Conservation (phyloP, 2,888 invertebrate species). For the Hyppa rectilinea region DNA sequence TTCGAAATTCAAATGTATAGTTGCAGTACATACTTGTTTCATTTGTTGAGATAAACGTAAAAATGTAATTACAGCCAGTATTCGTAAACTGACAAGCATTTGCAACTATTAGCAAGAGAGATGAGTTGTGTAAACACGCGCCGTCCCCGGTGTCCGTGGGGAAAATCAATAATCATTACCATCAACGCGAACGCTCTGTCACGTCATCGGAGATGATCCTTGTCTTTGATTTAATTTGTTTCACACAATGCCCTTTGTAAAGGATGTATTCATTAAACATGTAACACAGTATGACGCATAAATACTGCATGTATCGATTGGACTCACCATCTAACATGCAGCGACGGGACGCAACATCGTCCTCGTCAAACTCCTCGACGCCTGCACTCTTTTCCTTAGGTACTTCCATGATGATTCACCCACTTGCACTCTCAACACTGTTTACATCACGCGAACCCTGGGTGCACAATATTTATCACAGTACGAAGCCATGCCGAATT, state of each 20-base stretch:
- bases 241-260: slow-evolving; percentile 32
- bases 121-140: slow-evolving; percentile 47
- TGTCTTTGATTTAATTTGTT: slow-evolving; percentile 58
- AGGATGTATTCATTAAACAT: slow-evolving; percentile 27
- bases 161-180: slow-evolving; percentile 67
- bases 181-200: slow-evolving; percentile 50
- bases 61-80: background rate
- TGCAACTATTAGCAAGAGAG: slow-evolving; percentile 16
- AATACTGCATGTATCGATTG: slow-evolving; percentile 50
- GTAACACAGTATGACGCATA: slow-evolving; percentile 32
- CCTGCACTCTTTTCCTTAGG: slow-evolving; percentile 77
- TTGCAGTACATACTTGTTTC: background rate
- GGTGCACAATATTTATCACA: slow-evolving; percentile 74
- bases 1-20: slow-evolving; percentile 4
- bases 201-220: slow-evolving; percentile 67
- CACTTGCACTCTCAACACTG: slow-evolving; percentile 73
- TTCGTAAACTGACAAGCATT: slow-evolving; percentile 10
- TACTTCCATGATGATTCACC: slow-evolving; percentile 81
- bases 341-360: slow-evolving; percentile 83
- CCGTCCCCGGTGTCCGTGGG: slow-evolving; percentile 28
- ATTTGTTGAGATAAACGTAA: background rate
- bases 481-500: slow-evolving; percentile 71
- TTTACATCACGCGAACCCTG: slow-evolving; percentile 75
- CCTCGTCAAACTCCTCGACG: slow-evolving; percentile 84
- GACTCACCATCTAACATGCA: slow-evolving; percentile 89